These are phyloP conservation scores for Carassius gibelio DNA, from an alignment of 2,113 vertebrate species.

Conservation along the genomic window DNA sequence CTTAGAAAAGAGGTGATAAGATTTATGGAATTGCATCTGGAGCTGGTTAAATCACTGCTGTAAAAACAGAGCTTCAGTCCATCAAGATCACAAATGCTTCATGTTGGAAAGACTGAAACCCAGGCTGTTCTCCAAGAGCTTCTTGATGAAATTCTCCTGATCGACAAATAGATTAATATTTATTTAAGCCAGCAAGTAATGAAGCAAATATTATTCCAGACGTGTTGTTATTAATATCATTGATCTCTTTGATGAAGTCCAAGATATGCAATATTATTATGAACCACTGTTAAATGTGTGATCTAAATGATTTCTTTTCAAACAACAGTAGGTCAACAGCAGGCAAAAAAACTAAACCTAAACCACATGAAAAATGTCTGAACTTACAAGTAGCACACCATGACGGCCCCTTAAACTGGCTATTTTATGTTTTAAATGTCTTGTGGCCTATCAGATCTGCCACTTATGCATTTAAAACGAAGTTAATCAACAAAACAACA, in stretches of 20 bases:
- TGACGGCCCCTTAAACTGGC: no score
- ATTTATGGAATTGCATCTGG: conserved; percentile 45
- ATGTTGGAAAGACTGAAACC: neutral
- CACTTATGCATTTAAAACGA: neutral
- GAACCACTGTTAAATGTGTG: neutral
- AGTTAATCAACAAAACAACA: neutral
- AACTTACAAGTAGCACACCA: neutral
- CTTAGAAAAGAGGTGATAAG: conserved; percentile 33
- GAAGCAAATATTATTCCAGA: neutral
- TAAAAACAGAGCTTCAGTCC: conserved; percentile 16
- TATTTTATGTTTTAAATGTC: neutral
- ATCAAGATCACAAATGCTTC: conserved; percentile 31
- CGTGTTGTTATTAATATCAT: neutral
- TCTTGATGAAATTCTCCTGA: neutral
- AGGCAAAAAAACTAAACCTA: neutral
- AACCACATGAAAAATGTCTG: neutral
- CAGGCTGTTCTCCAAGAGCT: neutral
- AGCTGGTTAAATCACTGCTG: conserved; percentile 45
- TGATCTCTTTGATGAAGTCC: neutral
- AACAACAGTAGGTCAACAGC: neutral
- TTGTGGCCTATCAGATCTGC: neutral
- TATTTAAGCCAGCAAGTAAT: neutral
- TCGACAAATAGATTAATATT: neutral
- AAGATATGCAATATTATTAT: neutral
- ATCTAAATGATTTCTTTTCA: neutral